Conservation (phyloP, 2,113 vertebrate species). For the Petrocephalus microphthalmus region DNA sequence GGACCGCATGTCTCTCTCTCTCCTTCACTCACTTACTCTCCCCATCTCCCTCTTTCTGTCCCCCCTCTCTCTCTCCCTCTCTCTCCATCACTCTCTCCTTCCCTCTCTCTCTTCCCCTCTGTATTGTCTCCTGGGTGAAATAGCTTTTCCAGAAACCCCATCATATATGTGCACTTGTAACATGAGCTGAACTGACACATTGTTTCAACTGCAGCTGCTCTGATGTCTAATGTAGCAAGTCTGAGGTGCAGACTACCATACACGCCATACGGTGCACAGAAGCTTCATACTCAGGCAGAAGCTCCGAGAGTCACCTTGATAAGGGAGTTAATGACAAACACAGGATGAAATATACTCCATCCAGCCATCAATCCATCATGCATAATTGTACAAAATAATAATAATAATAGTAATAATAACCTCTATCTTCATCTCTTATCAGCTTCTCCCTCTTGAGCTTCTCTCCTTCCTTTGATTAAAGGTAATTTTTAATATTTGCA, state of each 20-base stretch:
- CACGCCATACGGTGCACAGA: not conserved
- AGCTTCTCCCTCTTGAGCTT: not conserved
- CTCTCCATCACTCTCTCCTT: not conserved
- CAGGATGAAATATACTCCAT: not conserved
- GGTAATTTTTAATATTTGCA: not conserved
- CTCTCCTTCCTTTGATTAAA: not conserved
- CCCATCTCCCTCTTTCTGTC: not conserved
- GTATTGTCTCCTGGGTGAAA: constrained; percentile 33
- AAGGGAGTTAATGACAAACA: not conserved
- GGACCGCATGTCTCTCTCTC: not conserved
- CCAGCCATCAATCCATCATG: not conserved
- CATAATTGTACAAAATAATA: not conserved
- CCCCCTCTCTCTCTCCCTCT: not conserved
- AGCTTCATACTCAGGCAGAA: not conserved
- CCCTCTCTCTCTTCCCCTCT: not conserved
- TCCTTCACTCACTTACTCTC: not conserved
- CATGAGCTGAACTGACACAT: not conserved
- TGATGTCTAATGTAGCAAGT: not conserved
- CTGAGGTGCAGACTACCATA: not conserved
- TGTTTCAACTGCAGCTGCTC: not conserved
- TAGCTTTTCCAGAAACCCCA: not conserved
- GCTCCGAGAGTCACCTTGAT: not conserved
- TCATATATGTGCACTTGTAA: not conserved
- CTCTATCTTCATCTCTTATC: not conserved
- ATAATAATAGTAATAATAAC: not conserved